phyloP scores from a whole-genome alignment of 2,113 vertebrate genomes.

The Pseudorectes ferrugineus region DNA sequence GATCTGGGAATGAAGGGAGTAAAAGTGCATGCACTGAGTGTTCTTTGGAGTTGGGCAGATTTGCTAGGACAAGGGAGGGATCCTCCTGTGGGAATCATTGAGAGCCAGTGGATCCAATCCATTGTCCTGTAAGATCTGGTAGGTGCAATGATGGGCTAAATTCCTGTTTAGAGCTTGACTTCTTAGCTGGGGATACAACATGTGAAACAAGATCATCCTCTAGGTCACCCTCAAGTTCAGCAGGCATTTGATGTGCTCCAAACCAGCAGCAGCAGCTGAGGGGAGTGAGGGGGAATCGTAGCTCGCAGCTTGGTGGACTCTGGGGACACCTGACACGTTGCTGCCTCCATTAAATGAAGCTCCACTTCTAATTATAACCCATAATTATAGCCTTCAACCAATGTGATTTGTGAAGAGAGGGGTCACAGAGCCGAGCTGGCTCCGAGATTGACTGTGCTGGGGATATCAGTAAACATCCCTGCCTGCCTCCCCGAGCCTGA shows the following conservation, averaged over 20 bases:
- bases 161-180: background rate
- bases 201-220: background rate
- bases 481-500: constrained; percentile 9
- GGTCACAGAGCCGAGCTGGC: background rate
- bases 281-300: background rate
- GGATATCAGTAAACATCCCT: constrained; percentile 43
- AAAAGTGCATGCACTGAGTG: background rate
- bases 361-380: constrained; percentile 57
- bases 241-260: background rate
- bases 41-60: background rate
- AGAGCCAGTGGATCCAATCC: background rate
- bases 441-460: background rate
- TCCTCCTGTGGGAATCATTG: background rate
- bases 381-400: constrained; percentile 59
- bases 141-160: background rate
- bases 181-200: background rate
- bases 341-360: constrained; percentile 34
- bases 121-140: background rate
- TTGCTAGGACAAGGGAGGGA: background rate
- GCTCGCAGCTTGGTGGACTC: constrained; percentile 4
- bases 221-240: background rate
- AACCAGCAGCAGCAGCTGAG: background rate
- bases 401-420: constrained; percentile 37
- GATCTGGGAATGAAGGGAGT: background rate
- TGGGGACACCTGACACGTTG: background rate